Percentiles rank a stretch among this genome's conserved stretches.
These are phyloP conservation scores for Scomber colias DNA, from an alignment of 2,113 vertebrate genomes.

Conservation along the genomic window DNA sequence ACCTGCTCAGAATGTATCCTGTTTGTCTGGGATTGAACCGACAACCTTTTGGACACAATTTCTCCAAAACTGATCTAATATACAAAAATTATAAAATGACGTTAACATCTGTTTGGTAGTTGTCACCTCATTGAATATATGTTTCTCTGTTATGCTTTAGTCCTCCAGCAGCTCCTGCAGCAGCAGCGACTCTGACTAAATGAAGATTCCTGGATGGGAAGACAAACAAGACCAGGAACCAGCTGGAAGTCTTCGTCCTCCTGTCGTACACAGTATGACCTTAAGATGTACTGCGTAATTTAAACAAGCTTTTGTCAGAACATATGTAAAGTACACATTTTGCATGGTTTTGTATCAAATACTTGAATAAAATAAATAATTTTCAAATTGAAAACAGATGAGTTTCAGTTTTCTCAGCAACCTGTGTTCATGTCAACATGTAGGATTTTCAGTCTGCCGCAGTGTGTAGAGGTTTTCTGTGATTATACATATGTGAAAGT, in stretches of 20 bases:
- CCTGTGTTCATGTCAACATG: not conserved
- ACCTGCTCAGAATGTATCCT: not conserved
- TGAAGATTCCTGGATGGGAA: not conserved
- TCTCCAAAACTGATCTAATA: too few species aligned
- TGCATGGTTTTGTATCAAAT: not conserved
- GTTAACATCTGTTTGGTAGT: not conserved
- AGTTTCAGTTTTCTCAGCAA: not conserved
- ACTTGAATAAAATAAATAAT: conserved; percentile 8
- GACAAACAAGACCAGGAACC: not conserved
- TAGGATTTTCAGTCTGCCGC: too few species aligned
- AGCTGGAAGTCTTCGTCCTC: not conserved
- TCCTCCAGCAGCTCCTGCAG: conserved; percentile 75
- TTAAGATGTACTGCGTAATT: not conserved
- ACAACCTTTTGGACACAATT: not conserved
- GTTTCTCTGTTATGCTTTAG: conserved; percentile 43
- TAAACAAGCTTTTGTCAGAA: not conserved
- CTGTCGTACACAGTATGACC: not conserved
- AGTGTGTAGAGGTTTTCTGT: too few species aligned
- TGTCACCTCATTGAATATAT: not conserved
- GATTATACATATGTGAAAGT: too few species aligned
- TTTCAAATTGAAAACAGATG: not conserved
- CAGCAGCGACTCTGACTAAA: conserved; percentile 76
- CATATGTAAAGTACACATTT: not conserved
- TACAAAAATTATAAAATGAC: not conserved
- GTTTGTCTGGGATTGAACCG: not conserved